phyloP scores from a whole-genome alignment of 2,888 invertebrate genomes.

The Netelia fuscicornis region DNA sequence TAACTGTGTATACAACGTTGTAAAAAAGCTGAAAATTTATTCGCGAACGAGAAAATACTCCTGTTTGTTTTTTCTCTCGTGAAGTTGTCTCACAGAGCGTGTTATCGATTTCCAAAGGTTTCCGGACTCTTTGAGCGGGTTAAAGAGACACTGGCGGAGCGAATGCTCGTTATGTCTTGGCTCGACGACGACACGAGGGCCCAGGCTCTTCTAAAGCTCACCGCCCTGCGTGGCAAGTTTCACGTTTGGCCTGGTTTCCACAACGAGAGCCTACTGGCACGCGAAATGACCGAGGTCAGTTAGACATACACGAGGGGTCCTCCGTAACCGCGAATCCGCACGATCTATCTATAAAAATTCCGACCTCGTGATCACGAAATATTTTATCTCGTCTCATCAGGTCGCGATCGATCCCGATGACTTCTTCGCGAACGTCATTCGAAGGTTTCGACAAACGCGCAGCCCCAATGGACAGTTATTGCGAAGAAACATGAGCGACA shows the following conservation, averaged over 20 bases:
- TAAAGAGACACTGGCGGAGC: constrained; percentile 83
- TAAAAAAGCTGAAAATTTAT: not conserved
- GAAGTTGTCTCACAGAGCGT: constrained; percentile 11
- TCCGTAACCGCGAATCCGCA: constrained; percentile 12
- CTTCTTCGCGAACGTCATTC: constrained; percentile 84
- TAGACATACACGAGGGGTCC: constrained; percentile 24
- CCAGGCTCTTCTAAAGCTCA: constrained; percentile 84
- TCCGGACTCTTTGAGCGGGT: constrained; percentile 83
- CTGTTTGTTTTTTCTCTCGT: constrained; percentile 26
- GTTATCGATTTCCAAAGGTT: constrained; percentile 74
- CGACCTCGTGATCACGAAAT: not conserved
- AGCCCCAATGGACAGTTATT: constrained; percentile 76
- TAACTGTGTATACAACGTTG: not conserved
- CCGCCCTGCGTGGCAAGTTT: constrained; percentile 84
- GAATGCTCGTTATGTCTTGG: constrained; percentile 84
- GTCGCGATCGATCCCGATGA: constrained; percentile 82
- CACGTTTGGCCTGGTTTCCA: constrained; percentile 84
- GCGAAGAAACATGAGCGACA: constrained; percentile 78
- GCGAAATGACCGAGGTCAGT: constrained; percentile 80
- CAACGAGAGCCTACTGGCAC: constrained; percentile 79
- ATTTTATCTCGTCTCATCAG: constrained; percentile 69
- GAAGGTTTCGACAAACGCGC: constrained; percentile 83
- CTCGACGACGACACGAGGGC: constrained; percentile 84
- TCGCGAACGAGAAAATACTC: not conserved
- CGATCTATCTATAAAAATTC: constrained; percentile 18